phyloP scores from a whole-genome alignment of 2,797 vertebrate species.

The Esox masquinongy region DNA sequence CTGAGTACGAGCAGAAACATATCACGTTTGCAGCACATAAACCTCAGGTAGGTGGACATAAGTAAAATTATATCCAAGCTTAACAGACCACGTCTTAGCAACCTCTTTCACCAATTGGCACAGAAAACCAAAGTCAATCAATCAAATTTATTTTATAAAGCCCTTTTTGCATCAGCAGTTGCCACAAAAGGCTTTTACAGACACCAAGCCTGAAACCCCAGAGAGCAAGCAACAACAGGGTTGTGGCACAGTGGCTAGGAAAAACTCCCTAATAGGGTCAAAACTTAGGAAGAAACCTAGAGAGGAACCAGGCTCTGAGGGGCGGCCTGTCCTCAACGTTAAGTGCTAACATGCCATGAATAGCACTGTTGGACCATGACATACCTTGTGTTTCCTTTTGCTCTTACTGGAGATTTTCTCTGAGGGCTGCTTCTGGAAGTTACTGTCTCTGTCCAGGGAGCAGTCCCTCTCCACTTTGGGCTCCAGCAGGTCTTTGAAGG shows the following conservation, averaged over 20 bases:
- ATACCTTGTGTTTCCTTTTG: conserved; percentile 96
- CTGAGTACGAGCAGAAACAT: neutral
- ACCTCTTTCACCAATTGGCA: neutral
- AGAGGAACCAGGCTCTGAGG: no score
- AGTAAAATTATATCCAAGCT: neutral
- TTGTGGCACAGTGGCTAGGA: no score
- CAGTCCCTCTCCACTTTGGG: conserved; percentile 88
- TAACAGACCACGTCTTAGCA: neutral
- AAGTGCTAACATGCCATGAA: neutral
- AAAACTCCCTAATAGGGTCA: no score
- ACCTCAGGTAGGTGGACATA: neutral
- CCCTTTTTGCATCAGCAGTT: no score
- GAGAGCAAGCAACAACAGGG: no score
- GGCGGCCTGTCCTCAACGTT: neutral
- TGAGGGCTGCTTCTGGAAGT: conserved; percentile 84
- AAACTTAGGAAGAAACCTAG: no score
- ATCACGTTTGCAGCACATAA: neutral
- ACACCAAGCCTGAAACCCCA: no score
- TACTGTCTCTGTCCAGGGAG: conserved; percentile 85
- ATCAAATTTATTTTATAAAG: no score
- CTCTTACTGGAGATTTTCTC: conserved; percentile 88
- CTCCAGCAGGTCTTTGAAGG: conserved; percentile 86
- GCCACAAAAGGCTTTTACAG: no score
- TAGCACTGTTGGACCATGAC: conserved; percentile 8
- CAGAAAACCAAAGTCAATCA: neutral